These are phyloP conservation scores for Aix galericulata DNA, from an alignment of 2,113 vertebrate genomes.

Conservation along the genomic window DNA sequence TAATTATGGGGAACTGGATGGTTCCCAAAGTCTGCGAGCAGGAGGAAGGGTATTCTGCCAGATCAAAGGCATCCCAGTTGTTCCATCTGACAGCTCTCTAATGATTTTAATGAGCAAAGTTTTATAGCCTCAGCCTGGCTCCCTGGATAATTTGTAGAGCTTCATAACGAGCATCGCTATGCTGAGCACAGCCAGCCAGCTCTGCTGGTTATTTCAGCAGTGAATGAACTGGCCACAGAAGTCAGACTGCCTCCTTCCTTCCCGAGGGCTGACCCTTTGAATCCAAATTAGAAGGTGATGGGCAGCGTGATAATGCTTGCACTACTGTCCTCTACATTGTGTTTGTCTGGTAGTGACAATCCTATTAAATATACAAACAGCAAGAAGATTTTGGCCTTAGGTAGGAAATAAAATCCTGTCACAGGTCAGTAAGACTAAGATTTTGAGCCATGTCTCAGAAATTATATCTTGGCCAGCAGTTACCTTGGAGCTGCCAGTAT, in stretches of 20 bases:
- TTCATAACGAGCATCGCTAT: not conserved
- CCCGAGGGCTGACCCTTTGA: not conserved
- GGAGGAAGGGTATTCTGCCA: conserved; percentile 24
- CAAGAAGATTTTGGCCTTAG: not conserved
- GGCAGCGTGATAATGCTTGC: not conserved
- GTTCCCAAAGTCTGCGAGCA: conserved; percentile 1
- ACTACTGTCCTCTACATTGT: not conserved
- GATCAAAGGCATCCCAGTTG: conserved; percentile 55
- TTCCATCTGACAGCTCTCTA: conserved; percentile 50
- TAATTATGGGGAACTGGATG: not conserved
- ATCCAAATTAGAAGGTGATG: conserved; percentile 7
- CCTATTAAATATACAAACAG: not conserved
- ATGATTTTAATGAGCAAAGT: conserved; percentile 51
- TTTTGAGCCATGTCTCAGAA: not conserved
- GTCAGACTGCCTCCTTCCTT: conserved; percentile 11
- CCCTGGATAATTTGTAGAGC: not conserved
- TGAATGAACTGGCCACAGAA: not conserved
- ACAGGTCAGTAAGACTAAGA: not conserved
- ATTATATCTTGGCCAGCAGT: conserved; percentile 5
- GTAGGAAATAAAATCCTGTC: not conserved
- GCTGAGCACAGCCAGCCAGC: conserved; percentile 3
- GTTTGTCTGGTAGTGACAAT: not conserved
- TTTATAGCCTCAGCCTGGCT: conserved; percentile 26
- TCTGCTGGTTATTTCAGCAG: not conserved
- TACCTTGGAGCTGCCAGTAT: not conserved